Evolutionary conservation across 1,140 invertebrate genomes (phyloP).

Genomic region (Condylostylus longicornis): DNA sequence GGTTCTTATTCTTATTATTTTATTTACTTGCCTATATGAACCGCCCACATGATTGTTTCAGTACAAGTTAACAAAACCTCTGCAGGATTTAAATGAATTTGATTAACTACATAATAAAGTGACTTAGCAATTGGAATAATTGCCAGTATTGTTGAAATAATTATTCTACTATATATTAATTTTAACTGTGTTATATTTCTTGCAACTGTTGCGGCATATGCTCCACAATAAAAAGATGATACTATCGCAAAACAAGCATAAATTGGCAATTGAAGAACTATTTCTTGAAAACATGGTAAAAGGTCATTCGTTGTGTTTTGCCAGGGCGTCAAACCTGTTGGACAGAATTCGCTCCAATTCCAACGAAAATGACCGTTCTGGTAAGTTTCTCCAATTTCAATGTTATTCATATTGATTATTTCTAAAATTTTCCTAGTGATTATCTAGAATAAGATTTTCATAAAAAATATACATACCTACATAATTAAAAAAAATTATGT

Average conservation of each 20-base stretch:
- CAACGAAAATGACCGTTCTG: conserved; percentile 32
- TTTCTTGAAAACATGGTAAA: conserved; percentile 64
- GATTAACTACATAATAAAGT: conserved; percentile 39
- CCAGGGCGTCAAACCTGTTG: conserved; percentile 46
- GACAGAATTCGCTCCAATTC: conserved; percentile 60
- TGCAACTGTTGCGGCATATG: conserved; percentile 38
- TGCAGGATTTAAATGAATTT: conserved; percentile 36
- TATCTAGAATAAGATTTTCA: too few relatives aligned
- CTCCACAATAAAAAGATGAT: conserved; percentile 62
- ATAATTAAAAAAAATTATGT: too few relatives aligned
- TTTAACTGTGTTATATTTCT: conserved; percentile 41
- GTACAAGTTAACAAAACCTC: conserved; percentile 53
- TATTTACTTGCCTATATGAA: conserved; percentile 44
- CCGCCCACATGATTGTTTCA: conserved; percentile 57
- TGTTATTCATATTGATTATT: too few relatives aligned
- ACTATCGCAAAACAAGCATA: conserved; percentile 50
- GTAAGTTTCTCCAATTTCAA: too few relatives aligned
- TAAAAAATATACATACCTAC: too few relatives aligned
- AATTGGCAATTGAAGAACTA: conserved; percentile 54
- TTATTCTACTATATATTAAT: conserved; percentile 44
- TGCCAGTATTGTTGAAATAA: conserved; percentile 43
- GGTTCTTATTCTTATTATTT: neutral
- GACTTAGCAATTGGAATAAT: conserved; percentile 48
- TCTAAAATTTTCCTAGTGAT: too few relatives aligned
- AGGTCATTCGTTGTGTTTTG: conserved; percentile 51